Percentiles rank a stretch among this genome's conserved stretches.
These are phyloP conservation scores for Mechanitis messenoides DNA, from an alignment of 2,888 invertebrate genomes.

Conservation along the genomic window DNA sequence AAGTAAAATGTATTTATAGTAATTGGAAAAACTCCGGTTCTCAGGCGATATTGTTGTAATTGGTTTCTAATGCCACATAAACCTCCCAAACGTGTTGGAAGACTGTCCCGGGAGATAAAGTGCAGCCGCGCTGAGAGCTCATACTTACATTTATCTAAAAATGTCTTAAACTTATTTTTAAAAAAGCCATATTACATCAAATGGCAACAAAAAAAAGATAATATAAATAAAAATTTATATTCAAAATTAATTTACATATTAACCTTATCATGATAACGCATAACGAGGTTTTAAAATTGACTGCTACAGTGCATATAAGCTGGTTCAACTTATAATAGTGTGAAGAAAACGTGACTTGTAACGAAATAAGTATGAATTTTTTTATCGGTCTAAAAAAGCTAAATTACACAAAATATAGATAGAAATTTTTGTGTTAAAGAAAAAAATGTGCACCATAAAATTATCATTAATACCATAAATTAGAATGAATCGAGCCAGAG, in stretches of 20 bases:
- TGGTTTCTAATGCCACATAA: conserved; percentile 77
- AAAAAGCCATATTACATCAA: too few relatives aligned
- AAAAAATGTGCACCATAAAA: conserved; percentile 12
- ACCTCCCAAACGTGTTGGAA: conserved; percentile 75
- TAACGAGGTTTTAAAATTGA: too few relatives aligned
- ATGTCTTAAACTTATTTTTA: not conserved
- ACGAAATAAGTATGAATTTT: not conserved
- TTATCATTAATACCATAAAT: conserved; percentile 19
- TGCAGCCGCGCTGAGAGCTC: conserved; percentile 42
- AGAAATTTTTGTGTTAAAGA: not conserved
- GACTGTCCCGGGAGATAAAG: conserved; percentile 73
- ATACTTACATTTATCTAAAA: conserved; percentile 39
- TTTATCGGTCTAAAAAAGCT: not conserved
- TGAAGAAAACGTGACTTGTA: not conserved
- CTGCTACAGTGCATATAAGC: too few relatives aligned
- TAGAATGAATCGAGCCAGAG: conserved; percentile 20
- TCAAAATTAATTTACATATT: too few relatives aligned
- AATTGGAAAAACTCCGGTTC: conserved; percentile 30
- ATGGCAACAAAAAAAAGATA: too few relatives aligned
- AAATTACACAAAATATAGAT: too few relatives aligned
- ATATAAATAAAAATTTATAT: not conserved
- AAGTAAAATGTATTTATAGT: conserved; percentile 21
- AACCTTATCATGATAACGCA: too few relatives aligned
- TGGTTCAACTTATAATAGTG: too few relatives aligned
- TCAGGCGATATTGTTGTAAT: conserved; percentile 63